Evolutionary conservation across 2,113 vertebrate species (phyloP), one percentile per base, ranked within the genome.

Genomic region (Engraulis encrasicolus): DNA sequence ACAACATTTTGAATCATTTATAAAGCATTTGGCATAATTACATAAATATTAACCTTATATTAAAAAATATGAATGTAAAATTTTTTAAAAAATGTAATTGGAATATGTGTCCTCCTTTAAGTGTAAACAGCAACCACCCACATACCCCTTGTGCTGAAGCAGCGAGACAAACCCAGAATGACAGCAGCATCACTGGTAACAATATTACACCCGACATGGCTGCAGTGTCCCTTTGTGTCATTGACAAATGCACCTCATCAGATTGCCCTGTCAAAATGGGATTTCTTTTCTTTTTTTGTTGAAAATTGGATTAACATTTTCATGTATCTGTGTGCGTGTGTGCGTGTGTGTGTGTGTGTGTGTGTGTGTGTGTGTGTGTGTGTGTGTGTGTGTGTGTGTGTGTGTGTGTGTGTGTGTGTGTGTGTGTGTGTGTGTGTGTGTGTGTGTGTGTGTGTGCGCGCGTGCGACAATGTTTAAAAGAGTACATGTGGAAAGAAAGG

Each of bases 201-300:
- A 34, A 31, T 74, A 74, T 74, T 74, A 74, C 66, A n/a, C 4
- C 14, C 15, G 66, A n/a, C n/a, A n/a, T n/a, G n/a, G n/a, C n/a
- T n/a, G n/a, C n/a, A n/a, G 3, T 36, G 12, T 74, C 66, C 66
- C 66, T 74, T 9, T 34, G 66, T 34, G 66, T 74, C 66, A 23
- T 74, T 74, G 66, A 74, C 66, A 74, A 74, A 74, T 14, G 27
- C 27, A 36, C 66, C 66, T 74, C n/a, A n/a, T n/a, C 66, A 74
- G 66, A 31, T 31, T 31, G 66, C 66, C 66, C 66, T 15, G 66
- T 34, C 66, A 74, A 74, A 74, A 74, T 74, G 66, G 66, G 66
- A 74, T 74, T 74, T 74, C 27, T 74, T 74, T 31, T 74, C 27
- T 74, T 74, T 31, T 74, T 74, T 74, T 14, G 12, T 74, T 18